Evolutionary conservation across 2,888 invertebrate genomes (phyloP).

Genomic region (Apamea crenata): DNA sequence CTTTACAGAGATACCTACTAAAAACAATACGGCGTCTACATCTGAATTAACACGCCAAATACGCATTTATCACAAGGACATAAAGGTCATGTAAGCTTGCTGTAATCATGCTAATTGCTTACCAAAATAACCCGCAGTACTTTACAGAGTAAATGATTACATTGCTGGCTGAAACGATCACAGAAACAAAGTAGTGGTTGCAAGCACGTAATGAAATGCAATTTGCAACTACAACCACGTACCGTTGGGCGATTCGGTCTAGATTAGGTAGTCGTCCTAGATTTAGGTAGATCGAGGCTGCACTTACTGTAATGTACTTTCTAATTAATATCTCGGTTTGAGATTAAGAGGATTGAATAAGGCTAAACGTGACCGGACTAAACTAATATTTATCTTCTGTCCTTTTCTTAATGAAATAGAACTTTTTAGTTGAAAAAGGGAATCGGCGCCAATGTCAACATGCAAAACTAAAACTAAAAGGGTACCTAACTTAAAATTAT

Average conservation of each 20-base stretch:
- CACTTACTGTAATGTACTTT: constrained; percentile 58
- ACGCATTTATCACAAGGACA: background rate
- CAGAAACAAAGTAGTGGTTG: background rate
- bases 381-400: too few relatives aligned
- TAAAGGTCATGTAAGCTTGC: background rate
- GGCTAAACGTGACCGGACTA: background rate
- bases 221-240: constrained; percentile 25
- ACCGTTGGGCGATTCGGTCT: constrained; percentile 42
- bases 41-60: background rate
- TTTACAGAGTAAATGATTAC: background rate
- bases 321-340: constrained; percentile 55
- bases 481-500: too few relatives aligned
- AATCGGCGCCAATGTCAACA: too few relatives aligned
- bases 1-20: background rate
- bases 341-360: constrained; percentile 39
- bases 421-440: too few relatives aligned
- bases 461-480: too few relatives aligned
- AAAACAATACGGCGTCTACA: background rate
- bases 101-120: background rate
- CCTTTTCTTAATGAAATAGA: too few relatives aligned
- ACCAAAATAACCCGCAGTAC: background rate
- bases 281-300: constrained; percentile 49
- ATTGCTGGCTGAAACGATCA: constrained; percentile 6
- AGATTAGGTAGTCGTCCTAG: constrained; percentile 58
- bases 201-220: constrained; percentile 28